A percentile compares a stretch with the other conserved stretches of the same genome.
phyloP scores from a whole-genome alignment of 2,113 vertebrate species.

The Hemichromis elongatus region DNA sequence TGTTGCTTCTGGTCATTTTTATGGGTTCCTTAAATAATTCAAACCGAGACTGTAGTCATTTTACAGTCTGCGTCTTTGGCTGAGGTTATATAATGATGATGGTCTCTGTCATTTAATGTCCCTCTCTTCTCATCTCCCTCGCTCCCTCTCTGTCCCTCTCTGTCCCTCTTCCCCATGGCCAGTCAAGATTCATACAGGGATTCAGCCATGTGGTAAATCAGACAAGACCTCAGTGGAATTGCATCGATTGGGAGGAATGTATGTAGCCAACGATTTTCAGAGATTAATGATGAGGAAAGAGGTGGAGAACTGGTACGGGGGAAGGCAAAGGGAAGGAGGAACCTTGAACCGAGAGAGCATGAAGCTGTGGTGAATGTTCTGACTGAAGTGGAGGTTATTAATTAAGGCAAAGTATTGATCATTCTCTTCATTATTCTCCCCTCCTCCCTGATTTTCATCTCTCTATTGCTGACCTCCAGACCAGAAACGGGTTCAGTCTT shows the following conservation, averaged over 20 bases:
- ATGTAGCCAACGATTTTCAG: constrained; percentile 72
- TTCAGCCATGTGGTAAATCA: constrained; percentile 71
- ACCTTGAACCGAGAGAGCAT: constrained; percentile 21
- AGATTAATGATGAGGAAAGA: constrained; percentile 69
- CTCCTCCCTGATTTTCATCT: constrained; percentile 45
- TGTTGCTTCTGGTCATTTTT: not conserved
- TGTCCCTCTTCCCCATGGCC: constrained; percentile 25
- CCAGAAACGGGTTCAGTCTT: constrained; percentile 28
- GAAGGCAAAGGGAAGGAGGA: constrained; percentile 2
- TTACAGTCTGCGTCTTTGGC: constrained; percentile 6
- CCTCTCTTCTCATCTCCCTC: not conserved
- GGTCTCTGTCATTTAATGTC: constrained; percentile 37
- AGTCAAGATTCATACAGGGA: constrained; percentile 59
- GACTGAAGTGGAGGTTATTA: constrained; percentile 58
- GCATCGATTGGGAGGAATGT: constrained; percentile 71
- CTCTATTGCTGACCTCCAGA: constrained; percentile 46
- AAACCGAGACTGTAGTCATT: not conserved
- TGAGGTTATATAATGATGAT: constrained; percentile 44
- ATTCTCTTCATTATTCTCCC: constrained; percentile 52
- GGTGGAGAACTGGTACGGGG: constrained; percentile 28
- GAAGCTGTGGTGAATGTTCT: constrained; percentile 31
- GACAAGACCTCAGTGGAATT: constrained; percentile 70
- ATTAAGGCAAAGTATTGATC: constrained; percentile 64
- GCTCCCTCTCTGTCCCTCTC: not conserved
- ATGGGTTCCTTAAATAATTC: not conserved